These are phyloP conservation scores for Seriola rivoliana DNA, from an alignment of 2,113 vertebrate species.

Conservation along the genomic window DNA sequence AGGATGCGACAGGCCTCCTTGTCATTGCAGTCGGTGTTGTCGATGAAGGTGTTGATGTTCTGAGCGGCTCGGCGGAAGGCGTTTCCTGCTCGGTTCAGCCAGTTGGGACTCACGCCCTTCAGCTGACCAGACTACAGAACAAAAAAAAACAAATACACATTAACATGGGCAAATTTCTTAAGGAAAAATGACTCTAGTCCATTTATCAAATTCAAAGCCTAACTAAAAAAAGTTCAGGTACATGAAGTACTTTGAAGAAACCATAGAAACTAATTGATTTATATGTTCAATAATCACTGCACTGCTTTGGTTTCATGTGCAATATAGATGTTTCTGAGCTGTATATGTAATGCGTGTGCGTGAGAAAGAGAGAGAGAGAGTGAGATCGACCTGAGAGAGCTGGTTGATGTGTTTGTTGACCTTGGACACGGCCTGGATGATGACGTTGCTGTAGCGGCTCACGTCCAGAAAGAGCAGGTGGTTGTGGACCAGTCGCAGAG, in stretches of 20 bases:
- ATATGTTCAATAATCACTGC: no score
- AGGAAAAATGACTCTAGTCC: no score
- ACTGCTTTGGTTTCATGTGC: no score
- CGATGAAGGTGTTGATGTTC: conserved; percentile 68
- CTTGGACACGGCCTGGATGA: conserved; percentile 48
- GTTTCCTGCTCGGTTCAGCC: conserved; percentile 87
- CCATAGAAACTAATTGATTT: no score
- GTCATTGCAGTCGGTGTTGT: conserved; percentile 82
- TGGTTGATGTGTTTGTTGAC: conserved; percentile 25
- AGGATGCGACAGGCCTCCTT: conserved; percentile 84
- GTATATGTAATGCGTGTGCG: no score
- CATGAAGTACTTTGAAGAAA: no score
- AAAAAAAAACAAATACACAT: not conserved
- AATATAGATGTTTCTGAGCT: no score
- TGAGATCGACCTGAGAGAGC: conserved; percentile 55
- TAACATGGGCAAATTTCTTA: not conserved
- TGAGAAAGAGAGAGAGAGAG: not conserved
- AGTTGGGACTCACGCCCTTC: conserved; percentile 81
- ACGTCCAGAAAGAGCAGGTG: conserved; percentile 88
- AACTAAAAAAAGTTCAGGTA: no score
- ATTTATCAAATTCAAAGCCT: no score
- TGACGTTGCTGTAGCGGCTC: conserved; percentile 72
- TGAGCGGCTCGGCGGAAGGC: conserved; percentile 85
- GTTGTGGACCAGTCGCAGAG: conserved; percentile 88
- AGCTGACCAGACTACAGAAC: conserved; percentile 54